Evolutionary conservation across 2,888 invertebrate species (phyloP), one percentile per base, ranked within the genome.

Genomic region (Epirrhoe alternata): DNA sequence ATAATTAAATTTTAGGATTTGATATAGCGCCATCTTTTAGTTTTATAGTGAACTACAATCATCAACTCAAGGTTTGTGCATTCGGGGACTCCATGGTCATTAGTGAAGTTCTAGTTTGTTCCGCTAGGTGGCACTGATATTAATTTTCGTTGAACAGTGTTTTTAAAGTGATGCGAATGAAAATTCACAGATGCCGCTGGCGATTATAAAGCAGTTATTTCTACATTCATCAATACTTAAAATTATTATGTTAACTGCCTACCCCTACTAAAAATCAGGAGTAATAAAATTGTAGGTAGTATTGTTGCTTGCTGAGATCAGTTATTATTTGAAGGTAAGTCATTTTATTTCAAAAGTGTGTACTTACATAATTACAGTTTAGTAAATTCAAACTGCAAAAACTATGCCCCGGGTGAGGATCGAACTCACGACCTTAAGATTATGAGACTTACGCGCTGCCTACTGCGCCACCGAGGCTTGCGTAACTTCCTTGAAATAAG

Each of bases 351-450:
- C 1, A 42, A 42, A 42, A 42, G 12, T n/a, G 42, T 42, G 10
- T 8, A 35, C 35, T 3, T n/a, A 5, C 10, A 35, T 35, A 6
- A 8, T 35, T 35, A 35, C 35, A 35, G 6, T 35, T 35, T 10
- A 35, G 10, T 35, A 8, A 8, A 3, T 10, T 8, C 35, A 8
- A 17, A 5, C 4, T 35, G 38, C 59, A 59, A 84, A 82, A 75
- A 38, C 14, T 72, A 76, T 96, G 96, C 96, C 96, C 96, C 96
- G 96, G 95, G 97, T 97, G 97, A 97, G 97, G 97, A 96, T 97
- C 97, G 97, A 97, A 97, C 97, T 97, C 97, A 97, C 97, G 97
- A 97, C 97, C 97, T 97, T 97, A 95, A 96, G 96, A 96, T 96
- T 96, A 96, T 96, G 96, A 96, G 96, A 96, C 96, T 96, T 96